Conservation (phyloP, 1,140 invertebrate species). For the Bombus picipes region DNA sequence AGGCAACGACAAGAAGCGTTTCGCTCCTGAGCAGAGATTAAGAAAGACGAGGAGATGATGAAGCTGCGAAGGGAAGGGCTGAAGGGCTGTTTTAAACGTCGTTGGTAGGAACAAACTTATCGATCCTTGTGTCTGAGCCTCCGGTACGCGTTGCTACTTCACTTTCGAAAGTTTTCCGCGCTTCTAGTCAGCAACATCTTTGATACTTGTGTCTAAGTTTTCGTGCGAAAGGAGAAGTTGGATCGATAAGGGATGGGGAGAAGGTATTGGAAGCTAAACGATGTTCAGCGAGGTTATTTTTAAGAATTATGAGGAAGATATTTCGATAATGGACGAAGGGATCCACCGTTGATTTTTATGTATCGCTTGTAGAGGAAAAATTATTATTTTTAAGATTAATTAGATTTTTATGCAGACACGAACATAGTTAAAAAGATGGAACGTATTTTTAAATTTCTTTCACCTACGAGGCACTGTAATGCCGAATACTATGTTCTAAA, state of each 20-base stretch:
- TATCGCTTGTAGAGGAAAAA: no score
- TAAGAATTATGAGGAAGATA: neutral
- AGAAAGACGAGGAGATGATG: neutral
- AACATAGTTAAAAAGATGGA: no score
- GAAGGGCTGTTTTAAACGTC: conserved; percentile 19
- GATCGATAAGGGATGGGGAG: neutral
- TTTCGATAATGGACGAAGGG: neutral
- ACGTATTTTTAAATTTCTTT: no score
- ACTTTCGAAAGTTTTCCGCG: neutral
- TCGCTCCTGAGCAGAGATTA: conserved; percentile 33
- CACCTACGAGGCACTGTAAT: no score
- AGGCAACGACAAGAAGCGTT: conserved; percentile 19
- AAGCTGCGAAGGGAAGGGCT: neutral
- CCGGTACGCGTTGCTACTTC: neutral
- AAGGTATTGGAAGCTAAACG: neutral
- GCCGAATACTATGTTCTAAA: no score
- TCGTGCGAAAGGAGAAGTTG: conserved; percentile 18
- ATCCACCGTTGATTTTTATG: no score
- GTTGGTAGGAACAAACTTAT: conserved; percentile 35
- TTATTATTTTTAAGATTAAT: neutral
- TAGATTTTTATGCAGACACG: neutral
- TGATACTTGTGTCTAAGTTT: neutral
- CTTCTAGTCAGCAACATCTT: neutral
- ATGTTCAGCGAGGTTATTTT: neutral
- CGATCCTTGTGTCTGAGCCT: conserved; percentile 13